phyloP scores from a whole-genome alignment of 2,113 vertebrate species.

The Pelobates fuscus region DNA sequence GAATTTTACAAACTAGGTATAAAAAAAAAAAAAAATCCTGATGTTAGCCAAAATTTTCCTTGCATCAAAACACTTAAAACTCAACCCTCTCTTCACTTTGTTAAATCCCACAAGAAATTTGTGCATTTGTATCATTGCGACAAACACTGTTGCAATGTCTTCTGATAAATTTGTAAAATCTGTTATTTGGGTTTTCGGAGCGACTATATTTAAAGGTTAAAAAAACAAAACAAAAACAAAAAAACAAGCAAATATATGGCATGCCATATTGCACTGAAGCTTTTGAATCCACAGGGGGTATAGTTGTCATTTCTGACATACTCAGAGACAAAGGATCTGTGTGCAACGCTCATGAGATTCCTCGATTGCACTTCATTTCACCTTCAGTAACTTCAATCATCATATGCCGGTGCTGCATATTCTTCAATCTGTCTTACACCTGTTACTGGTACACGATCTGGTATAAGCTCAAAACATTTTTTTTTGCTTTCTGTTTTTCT shows the following conservation, averaged over 20 bases:
- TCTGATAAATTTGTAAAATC: too few relatives aligned
- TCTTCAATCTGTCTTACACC: background rate
- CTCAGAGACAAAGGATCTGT: background rate
- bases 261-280: background rate
- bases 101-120: too few relatives aligned
- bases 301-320: slow-evolving; percentile 1
- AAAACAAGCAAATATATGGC: background rate
- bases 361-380: background rate
- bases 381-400: slow-evolving; percentile 8
- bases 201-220: background rate
- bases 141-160: too few relatives aligned
- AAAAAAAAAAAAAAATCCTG: too few relatives aligned
- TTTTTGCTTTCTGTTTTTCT: too few relatives aligned
- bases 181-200: too few relatives aligned
- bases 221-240: background rate
- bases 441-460: background rate
- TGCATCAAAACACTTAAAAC: too few relatives aligned
- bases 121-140: too few relatives aligned
- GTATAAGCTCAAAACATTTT: too few relatives aligned
- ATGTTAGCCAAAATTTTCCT: too few relatives aligned
- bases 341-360: background rate
- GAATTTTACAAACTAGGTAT: too few relatives aligned
- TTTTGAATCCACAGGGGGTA: background rate
- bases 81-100: too few relatives aligned
- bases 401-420: background rate